Base-by-base conservation (phyloP, 2,888 invertebrate species). In the Patella caerulea region DNA sequence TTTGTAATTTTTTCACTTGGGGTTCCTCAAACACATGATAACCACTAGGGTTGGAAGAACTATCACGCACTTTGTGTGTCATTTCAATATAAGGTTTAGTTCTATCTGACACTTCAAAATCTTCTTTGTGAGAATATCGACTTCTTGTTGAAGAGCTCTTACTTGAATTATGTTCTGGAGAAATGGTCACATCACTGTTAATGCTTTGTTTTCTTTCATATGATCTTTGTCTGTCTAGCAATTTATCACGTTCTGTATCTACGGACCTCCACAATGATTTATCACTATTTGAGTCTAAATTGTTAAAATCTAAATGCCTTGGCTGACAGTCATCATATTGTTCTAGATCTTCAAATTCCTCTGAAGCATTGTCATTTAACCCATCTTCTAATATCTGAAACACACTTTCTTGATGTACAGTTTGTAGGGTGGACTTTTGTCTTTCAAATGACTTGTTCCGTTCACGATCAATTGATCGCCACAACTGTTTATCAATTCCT, bases 381-480 rank as follows among this genome's bases (percentile, higher is more conserved):
- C 9, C 45, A 45, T 45, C 45, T 45, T 45, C 45, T 45, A 45
- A 45, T 45, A 45, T 45, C 7, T 45, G 45, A 45, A 45, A 45
- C 7, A 45, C 7, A 45, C 45, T 45, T 45, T 45, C 45, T 45
- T 45, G 45, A 45, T 45, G 45, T 45, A 45, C 77, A 53, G 82
- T 80, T 14, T 79, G 74, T 12, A 78, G 76, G 69, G 17, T 34
- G 2, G 79, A 78, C 76, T 80, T 83, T 53, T 82, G 79, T 78
- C 82, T 81, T 75, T 86, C 85, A 59, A 82, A 70, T 52, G 86
- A 86, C 79, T 83, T 79, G 77, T 81, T 80, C 71, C 86, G 81
- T 75, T 84, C 82, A 78, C 85, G 84, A 78, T 86, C 84, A 81
- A 86, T 82, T 53, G 79, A 83, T 78, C 77, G 80, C 86, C 86